Evolutionary conservation across 2,888 invertebrate species (phyloP), one percentile per base, ranked within the genome.

Genomic region (Apamea sordens): DNA sequence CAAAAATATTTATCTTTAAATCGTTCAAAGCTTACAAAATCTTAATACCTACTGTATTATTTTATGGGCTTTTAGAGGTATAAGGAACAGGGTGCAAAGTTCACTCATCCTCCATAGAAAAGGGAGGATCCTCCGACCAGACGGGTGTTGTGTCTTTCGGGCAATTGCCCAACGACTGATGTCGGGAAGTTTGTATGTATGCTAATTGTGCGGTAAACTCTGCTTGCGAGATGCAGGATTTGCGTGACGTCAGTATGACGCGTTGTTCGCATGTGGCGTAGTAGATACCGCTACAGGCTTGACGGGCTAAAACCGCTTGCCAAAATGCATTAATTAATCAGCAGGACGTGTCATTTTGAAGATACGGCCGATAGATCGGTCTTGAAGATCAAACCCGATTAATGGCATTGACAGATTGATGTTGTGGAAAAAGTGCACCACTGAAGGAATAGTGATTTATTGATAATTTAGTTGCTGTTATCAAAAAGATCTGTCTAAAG

Each of bases 301-400:
- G n/a, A 10, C 28, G 56, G 18, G 28, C 13, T 56, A 18, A 32
- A 53, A 53, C 10, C 32, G 32, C n/a, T 15, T 24, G 28, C 44
- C 50, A 53, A 63, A 79, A 44, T 24, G n/a, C 61, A 79, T 63
- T 21, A 0, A 63, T 78, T n/a, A 44, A 36, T 36, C 44, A 76
- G 61, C 50, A 50, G n/a, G 8, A 7, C 1, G 2, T 13, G 56
- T 36, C 44, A 32, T 77, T 32, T 32, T 64, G 21, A 64, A 64
- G 15, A 41, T 47, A 32, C 18, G 2, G 11, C 21, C 18, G 18
- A 61, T 28, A 61, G 4, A 50, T 13, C n/a, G 15, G 5, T 81
- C 24, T 72, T 80, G 1, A 64, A 50, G 32, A 64, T 32, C 11
- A 81, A 53, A 1, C 36, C 63, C 7, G 10, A 18, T 79, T 59